These are phyloP conservation scores for Bhutanitis thaidina DNA, from an alignment of 2,888 invertebrate species.

Conservation along the genomic window DNA sequence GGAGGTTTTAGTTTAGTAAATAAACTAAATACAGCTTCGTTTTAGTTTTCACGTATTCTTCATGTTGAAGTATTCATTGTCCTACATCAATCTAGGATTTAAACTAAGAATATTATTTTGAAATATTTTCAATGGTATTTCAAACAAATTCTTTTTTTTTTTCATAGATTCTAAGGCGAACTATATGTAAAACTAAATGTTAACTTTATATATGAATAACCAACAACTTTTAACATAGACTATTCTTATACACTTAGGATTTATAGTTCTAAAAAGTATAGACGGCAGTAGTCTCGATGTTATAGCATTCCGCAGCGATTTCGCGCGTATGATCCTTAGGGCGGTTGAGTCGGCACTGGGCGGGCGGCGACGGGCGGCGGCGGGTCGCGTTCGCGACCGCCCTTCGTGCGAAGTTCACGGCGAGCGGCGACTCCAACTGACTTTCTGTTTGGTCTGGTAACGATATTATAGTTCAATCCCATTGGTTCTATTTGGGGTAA, in stretches of 20 bases:
- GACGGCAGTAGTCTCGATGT: conserved; percentile 45
- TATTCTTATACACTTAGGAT: conserved; percentile 1
- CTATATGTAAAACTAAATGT: no score
- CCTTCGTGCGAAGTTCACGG: conserved; percentile 71
- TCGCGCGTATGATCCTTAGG: conserved; percentile 51
- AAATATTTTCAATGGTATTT: no score
- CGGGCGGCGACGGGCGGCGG: conserved; percentile 54
- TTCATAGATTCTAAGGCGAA: no score
- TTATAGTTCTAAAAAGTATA: conserved; percentile 16
- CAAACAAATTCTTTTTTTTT: no score
- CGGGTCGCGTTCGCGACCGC: conserved; percentile 32
- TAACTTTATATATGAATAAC: no score
- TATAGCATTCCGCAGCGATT: conserved; percentile 27
- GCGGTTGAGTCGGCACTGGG: conserved; percentile 69
- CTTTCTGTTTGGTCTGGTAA: conserved; percentile 53
- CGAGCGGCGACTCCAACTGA: conserved; percentile 57
- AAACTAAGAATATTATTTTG: no score
- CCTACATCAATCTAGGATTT: not conserved
- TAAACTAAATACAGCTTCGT: conserved; percentile 14
- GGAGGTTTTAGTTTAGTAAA: conserved; percentile 9
- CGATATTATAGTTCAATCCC: conserved; percentile 51
- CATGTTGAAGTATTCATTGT: not conserved
- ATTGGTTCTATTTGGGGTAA: conserved; percentile 14
- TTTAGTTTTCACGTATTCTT: conserved; percentile 1
- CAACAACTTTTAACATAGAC: no score